Conservation (phyloP, 1,140 invertebrate genomes). For the Listronotus bonariensis region DNA sequence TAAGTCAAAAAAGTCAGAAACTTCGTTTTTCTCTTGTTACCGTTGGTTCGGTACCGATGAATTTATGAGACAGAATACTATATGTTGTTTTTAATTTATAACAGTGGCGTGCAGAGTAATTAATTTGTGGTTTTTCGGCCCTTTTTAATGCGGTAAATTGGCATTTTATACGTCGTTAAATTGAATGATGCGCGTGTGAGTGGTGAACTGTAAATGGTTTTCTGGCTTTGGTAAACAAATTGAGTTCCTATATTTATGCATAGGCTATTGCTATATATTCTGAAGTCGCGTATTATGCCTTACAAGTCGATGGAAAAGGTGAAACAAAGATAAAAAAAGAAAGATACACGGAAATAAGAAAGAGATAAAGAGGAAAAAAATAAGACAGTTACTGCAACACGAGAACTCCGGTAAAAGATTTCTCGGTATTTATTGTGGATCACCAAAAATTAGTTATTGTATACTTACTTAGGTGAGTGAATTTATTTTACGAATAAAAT, state of each 20-base stretch:
- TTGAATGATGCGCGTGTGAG: slow-evolving; percentile 22
- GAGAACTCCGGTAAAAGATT: no score
- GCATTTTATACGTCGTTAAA: slow-evolving; percentile 32
- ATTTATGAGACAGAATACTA: slow-evolving; percentile 27
- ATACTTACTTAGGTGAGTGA: no score
- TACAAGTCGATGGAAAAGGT: no score
- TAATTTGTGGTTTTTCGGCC: slow-evolving; percentile 23
- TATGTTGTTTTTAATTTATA: slow-evolving; percentile 33
- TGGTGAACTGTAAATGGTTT: slow-evolving; percentile 19
- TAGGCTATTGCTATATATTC: no score
- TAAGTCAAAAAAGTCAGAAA: slow-evolving; percentile 24
- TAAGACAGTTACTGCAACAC: no score
- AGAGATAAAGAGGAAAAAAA: no score
- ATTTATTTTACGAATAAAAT: no score
- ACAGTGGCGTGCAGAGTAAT: slow-evolving; percentile 29
- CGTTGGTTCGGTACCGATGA: slow-evolving; percentile 27
- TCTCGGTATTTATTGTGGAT: no score
- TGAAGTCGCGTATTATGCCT: no score
- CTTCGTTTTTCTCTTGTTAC: slow-evolving; percentile 16
- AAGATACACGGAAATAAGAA: no score
- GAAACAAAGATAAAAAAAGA: no score
- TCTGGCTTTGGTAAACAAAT: slow-evolving; percentile 19
- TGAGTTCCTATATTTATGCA: background rate
- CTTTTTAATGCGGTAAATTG: slow-evolving; percentile 29
- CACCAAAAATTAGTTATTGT: no score